A percentile compares a stretch with the other conserved stretches of the same genome.
Conservation (phyloP, 2,113 vertebrate species). For the Anarrhichthys ocellatus region DNA sequence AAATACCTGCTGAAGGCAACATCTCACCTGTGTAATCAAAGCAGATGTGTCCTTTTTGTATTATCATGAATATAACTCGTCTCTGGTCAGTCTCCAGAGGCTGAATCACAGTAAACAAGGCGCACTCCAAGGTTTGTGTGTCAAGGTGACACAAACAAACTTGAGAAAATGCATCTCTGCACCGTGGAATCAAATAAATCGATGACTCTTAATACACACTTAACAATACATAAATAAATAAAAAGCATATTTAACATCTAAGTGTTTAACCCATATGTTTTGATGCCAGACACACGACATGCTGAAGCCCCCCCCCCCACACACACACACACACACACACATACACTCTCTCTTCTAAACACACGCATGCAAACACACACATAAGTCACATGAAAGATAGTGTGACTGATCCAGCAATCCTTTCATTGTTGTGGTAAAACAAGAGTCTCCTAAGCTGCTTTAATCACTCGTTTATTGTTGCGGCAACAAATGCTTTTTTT, state of each 20-base stretch:
- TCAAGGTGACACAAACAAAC: constrained; percentile 24
- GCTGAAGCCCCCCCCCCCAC: neutral
- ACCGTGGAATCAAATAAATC: constrained; percentile 21
- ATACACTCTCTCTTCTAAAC: neutral
- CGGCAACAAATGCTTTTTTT: constrained; percentile 67
- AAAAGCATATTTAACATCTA: constrained; percentile 7
- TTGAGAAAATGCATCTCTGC: neutral
- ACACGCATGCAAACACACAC: constrained; percentile 14
- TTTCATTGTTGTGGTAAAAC: constrained; percentile 73
- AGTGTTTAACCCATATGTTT: constrained; percentile 50
- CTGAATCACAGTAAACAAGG: constrained; percentile 35
- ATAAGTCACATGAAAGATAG: constrained; percentile 47
- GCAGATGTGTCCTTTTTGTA: neutral
- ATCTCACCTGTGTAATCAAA: constrained; percentile 7
- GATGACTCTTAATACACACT: constrained; percentile 27
- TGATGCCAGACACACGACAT: constrained; percentile 38
- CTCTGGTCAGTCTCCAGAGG: constrained; percentile 8
- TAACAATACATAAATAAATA: neutral
- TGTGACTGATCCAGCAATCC: constrained; percentile 75
- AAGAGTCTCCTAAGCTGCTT: constrained; percentile 70
- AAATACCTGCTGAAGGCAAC: neutral
- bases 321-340: neutral
- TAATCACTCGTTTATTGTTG: constrained; percentile 77
- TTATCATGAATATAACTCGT: neutral
- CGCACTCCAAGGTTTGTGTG: constrained; percentile 22